Evolutionary conservation across 1,140 invertebrate genomes (phyloP).

Genomic region (Drosophila sproati): DNA sequence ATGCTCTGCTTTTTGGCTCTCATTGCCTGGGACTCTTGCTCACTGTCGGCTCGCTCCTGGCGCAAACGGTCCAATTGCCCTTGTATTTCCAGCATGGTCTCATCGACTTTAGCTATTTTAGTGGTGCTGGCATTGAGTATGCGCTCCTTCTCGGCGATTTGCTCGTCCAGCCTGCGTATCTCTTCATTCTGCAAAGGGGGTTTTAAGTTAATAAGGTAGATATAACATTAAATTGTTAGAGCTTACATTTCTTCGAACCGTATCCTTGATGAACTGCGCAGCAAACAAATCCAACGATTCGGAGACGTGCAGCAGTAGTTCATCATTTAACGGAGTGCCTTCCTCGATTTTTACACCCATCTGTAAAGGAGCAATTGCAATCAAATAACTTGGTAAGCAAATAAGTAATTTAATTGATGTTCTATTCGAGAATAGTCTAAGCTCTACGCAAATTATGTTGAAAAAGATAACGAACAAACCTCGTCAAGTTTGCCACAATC

Average conservation of each 20-base stretch:
- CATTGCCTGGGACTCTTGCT: constrained; percentile 79
- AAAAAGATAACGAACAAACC: constrained; percentile 82
- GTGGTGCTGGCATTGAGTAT: constrained; percentile 82
- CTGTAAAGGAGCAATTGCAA: constrained; percentile 31
- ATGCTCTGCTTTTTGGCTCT: constrained; percentile 84
- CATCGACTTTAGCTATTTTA: constrained; percentile 84
- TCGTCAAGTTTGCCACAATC: constrained; percentile 85
- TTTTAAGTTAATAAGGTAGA: background rate
- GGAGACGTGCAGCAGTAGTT: constrained; percentile 72
- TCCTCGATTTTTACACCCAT: constrained; percentile 79
- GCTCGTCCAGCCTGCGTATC: constrained; percentile 75
- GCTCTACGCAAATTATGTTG: constrained; percentile 32
- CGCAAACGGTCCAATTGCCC: constrained; percentile 86
- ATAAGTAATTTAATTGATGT: background rate
- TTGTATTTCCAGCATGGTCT: constrained; percentile 88
- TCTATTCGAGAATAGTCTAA: constrained; percentile 8
- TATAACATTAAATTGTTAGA: background rate
- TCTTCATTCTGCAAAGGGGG: constrained; percentile 70
- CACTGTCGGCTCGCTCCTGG: constrained; percentile 84
- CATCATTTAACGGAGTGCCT: constrained; percentile 74
- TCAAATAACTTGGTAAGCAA: too few relatives aligned
- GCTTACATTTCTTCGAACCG: constrained; percentile 79
- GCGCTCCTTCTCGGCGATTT: constrained; percentile 77
- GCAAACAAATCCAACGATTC: constrained; percentile 77
- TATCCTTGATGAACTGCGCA: constrained; percentile 78